Conservation (phyloP, 2,888 invertebrate genomes). For the Leucophenga montana region DNA sequence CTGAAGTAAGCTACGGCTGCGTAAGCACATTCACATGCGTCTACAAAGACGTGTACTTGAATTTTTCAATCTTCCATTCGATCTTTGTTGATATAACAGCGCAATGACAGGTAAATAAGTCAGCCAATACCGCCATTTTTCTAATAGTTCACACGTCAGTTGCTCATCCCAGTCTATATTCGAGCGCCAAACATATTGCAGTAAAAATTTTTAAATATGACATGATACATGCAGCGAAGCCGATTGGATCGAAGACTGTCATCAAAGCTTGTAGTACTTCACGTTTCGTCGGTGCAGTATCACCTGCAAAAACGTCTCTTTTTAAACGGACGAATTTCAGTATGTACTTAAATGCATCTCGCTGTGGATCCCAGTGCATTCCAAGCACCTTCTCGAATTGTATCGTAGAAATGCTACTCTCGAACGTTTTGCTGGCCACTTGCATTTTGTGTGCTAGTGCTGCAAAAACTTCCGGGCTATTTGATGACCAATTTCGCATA, state of each 20-base stretch:
- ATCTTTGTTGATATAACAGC: background rate
- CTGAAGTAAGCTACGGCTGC: slow-evolving; percentile 42
- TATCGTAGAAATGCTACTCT: background rate
- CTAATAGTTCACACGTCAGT: background rate
- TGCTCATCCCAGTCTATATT: background rate
- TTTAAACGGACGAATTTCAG: slow-evolving; percentile 25
- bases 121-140: background rate
- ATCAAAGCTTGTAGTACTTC: slow-evolving; percentile 32
- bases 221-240: slow-evolving; percentile 24
- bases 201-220: slow-evolving; percentile 10
- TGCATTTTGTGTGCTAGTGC: background rate
- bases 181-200: slow-evolving; percentile 2
- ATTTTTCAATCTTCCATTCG: slow-evolving; percentile 18
- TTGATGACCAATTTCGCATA: slow-evolving; percentile 31
- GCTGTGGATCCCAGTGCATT: slow-evolving; percentile 27
- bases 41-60: slow-evolving; percentile 37
- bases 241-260: slow-evolving; percentile 30
- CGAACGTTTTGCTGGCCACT: background rate
- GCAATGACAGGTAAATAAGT: background rate
- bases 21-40: slow-evolving; percentile 43
- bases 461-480: slow-evolving; percentile 11
- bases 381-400: slow-evolving; percentile 26
- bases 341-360: slow-evolving; percentile 22
- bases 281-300: slow-evolving; percentile 27
- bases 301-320: slow-evolving; percentile 24